Evolutionary conservation across 2,113 vertebrate genomes (phyloP).

Genomic region (Xyrauchen texanus): DNA sequence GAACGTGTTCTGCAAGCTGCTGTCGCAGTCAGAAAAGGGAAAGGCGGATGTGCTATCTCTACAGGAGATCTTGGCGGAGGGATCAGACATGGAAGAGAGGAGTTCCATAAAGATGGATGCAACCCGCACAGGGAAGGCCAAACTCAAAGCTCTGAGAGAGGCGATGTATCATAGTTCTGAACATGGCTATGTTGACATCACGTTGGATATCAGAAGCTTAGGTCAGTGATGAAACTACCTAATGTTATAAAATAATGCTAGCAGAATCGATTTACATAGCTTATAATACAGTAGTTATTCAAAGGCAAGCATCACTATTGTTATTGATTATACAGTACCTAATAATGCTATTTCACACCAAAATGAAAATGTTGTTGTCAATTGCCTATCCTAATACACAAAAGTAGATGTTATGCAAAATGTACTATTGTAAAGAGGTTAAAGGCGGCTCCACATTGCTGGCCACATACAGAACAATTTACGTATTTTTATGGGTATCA

Average conservation of each 20-base stretch:
- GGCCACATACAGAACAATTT: neutral
- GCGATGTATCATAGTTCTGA: slow-evolving; percentile 98
- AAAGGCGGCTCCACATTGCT: no score
- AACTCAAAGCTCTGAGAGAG: slow-evolving; percentile 92
- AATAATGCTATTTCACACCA: no score
- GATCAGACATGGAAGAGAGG: slow-evolving; percentile 83
- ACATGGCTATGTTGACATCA: slow-evolving; percentile 94
- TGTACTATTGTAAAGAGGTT: no score
- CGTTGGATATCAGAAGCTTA: slow-evolving; percentile 92
- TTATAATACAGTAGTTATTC: neutral
- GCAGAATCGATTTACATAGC: neutral
- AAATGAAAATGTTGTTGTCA: no score
- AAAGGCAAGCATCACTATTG: neutral
- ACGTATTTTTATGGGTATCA: slow-evolving; percentile 51
- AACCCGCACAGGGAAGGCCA: slow-evolving; percentile 89
- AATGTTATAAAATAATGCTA: neutral
- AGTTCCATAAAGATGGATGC: slow-evolving; percentile 81
- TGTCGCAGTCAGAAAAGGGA: slow-evolving; percentile 91
- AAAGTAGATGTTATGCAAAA: no score
- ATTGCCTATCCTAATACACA: no score
- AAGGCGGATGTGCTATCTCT: slow-evolving; percentile 92
- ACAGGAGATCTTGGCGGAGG: slow-evolving; percentile 96
- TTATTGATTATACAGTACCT: no score
- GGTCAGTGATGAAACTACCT: slow-evolving; percentile 73
- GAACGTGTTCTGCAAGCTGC: slow-evolving; percentile 94